These are phyloP conservation scores for Xiphias gladius DNA, from an alignment of 2,113 vertebrate species.

Conservation along the genomic window DNA sequence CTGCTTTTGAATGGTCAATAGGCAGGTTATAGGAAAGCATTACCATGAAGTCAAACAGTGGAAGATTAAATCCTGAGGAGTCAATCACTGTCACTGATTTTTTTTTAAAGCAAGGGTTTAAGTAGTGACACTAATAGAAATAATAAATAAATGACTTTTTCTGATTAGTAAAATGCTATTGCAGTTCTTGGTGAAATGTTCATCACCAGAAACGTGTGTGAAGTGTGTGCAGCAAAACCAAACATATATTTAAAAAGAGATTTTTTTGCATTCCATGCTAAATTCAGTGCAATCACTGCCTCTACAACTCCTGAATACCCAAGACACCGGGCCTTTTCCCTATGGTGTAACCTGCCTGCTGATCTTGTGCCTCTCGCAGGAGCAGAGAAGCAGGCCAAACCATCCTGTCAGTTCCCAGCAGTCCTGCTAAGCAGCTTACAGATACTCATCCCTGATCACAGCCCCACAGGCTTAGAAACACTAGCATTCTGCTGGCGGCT, in stretches of 20 bases:
- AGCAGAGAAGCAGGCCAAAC: conserved; percentile 61
- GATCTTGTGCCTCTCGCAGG: conserved; percentile 56
- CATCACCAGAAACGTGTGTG: not conserved
- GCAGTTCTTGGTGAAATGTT: not conserved
- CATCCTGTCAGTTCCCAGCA: conserved; percentile 73
- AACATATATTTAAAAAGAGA: not conserved
- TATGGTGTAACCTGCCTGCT: conserved; percentile 43
- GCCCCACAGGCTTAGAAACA: conserved; percentile 72
- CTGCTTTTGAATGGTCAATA: not conserved
- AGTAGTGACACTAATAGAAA: not conserved
- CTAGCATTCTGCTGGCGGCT: conserved; percentile 64
- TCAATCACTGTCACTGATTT: not conserved
- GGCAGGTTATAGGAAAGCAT: not conserved
- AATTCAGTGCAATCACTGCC: conserved; percentile 12
- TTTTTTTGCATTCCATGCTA: not conserved
- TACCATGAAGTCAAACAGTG: not conserved
- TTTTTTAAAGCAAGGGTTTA: not conserved
- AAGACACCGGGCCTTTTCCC: conserved; percentile 8
- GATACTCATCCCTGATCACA: conserved; percentile 81
- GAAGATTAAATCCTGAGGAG: no score
- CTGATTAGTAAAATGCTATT: not conserved
- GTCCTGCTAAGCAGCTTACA: conserved; percentile 81
- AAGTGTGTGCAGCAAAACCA: not conserved
- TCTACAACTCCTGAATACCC: not conserved
- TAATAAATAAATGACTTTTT: not conserved